phyloP scores from a whole-genome alignment of 2,113 vertebrate species.

The Corvus hawaiiensis region DNA sequence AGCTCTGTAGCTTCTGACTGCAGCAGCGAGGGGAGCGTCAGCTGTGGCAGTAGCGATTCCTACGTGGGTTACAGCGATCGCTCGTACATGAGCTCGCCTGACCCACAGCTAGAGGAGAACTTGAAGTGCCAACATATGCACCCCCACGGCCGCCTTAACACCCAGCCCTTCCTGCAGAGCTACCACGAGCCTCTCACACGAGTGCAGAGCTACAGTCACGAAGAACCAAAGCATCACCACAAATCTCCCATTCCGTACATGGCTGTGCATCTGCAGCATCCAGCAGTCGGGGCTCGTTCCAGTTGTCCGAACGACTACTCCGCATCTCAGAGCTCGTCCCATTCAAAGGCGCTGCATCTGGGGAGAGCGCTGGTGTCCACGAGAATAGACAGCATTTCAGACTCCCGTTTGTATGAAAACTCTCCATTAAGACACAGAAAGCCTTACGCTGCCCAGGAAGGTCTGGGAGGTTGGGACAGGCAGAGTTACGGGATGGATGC shows the following conservation, averaged over 20 bases:
- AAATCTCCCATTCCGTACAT: constrained; percentile 82
- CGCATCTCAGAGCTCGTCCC: constrained; percentile 62
- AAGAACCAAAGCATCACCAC: constrained; percentile 82
- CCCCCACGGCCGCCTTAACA: constrained; percentile 71
- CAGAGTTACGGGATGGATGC: constrained; percentile 73
- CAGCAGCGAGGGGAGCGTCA: constrained; percentile 90
- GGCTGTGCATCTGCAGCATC: constrained; percentile 85
- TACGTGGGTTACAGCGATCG: constrained; percentile 82
- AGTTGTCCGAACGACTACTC: constrained; percentile 89
- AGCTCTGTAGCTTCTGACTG: constrained; percentile 90
- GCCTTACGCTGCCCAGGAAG: constrained; percentile 79
- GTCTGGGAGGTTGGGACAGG: constrained; percentile 79
- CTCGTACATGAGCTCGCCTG: constrained; percentile 83
- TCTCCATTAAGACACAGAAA: constrained; percentile 79
- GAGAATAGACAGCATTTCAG: constrained; percentile 85
- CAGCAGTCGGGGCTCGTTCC: constrained; percentile 74
- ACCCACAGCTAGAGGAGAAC: constrained; percentile 81
- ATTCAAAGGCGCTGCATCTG: constrained; percentile 76
- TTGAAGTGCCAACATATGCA: constrained; percentile 80
- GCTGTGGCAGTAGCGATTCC: constrained; percentile 89
- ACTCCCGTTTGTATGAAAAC: constrained; percentile 85
- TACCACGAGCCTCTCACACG: constrained; percentile 80
- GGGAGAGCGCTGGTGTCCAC: constrained; percentile 83
- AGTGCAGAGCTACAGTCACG: constrained; percentile 81
- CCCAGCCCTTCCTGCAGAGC: constrained; percentile 72